A percentile compares a stretch with the other conserved stretches of the same genome.
Conservation (phyloP, 2,113 vertebrate species). For the Dipodomys stephensi region DNA sequence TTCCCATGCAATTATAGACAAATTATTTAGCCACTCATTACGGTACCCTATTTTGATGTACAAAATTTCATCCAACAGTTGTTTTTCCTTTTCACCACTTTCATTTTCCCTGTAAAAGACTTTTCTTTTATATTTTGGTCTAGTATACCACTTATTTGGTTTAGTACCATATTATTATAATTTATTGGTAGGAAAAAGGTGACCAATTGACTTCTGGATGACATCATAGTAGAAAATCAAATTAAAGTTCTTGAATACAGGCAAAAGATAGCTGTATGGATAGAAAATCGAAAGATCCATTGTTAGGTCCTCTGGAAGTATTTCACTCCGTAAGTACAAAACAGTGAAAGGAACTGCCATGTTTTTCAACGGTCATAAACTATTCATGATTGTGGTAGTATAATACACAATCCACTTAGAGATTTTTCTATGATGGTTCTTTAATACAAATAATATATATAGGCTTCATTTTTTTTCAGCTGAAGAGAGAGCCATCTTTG, state of each 20-base stretch:
- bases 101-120: neutral
- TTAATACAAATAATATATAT: neutral
- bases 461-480: neutral
- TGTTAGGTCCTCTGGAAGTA: neutral
- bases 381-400: neutral
- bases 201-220: neutral
- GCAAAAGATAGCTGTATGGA: neutral
- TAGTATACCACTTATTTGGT: neutral
- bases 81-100: neutral
- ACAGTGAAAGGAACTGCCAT: neutral
- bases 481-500: neutral
- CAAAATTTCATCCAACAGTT: neutral
- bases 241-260: constrained; percentile 14
- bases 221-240: constrained; percentile 21
- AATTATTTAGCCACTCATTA: neutral
- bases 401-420: neutral
- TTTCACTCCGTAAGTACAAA: neutral
- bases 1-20: neutral
- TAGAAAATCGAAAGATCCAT: neutral
- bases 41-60: constrained; percentile 37
- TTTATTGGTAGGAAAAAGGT: neutral
- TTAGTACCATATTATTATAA: neutral
- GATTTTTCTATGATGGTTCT: constrained; percentile 1
- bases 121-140: neutral
- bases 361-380: neutral